Percentiles rank a stretch among this genome's conserved stretches.
phyloP scores from a whole-genome alignment of 2,113 vertebrate species.

The Lontra canadensis region DNA sequence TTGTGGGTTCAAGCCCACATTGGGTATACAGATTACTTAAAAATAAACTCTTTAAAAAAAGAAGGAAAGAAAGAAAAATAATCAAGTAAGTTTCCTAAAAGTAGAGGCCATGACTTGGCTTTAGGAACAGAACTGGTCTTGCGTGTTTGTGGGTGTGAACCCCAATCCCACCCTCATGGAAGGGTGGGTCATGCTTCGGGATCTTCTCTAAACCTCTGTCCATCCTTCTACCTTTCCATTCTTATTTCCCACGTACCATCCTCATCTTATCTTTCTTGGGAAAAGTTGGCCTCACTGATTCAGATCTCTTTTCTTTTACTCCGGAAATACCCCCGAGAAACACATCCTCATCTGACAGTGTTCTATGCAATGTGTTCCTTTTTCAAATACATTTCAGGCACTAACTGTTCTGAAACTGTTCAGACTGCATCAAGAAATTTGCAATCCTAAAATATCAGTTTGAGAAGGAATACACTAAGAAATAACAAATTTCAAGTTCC shows the following conservation, averaged over 20 bases:
- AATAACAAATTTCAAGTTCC: not conserved
- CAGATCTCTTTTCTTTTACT: not conserved
- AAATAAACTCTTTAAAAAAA: not conserved
- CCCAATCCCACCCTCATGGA: not conserved
- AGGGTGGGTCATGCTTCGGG: not conserved
- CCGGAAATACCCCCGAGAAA: not conserved
- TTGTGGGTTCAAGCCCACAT: not conserved
- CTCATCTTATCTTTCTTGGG: not conserved
- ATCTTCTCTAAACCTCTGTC: not conserved
- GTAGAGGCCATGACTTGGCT: not conserved
- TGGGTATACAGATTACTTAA: not conserved
- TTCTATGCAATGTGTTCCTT: not conserved
- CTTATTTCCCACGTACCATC: not conserved
- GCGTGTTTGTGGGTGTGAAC: not conserved
- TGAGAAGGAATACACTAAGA: not conserved
- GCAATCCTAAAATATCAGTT: not conserved
- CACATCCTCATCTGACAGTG: not conserved
- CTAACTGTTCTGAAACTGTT: not conserved
- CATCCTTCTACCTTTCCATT: not conserved
- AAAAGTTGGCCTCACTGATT: not conserved
- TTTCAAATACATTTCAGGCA: slow-evolving; percentile 8
- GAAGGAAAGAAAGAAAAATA: not conserved
- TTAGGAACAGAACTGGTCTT: not conserved
- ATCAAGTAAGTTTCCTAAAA: not conserved
- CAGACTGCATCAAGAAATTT: not conserved